Base-by-base conservation (phyloP, 2,888 invertebrate species). In the Desoria tigrina region DNA sequence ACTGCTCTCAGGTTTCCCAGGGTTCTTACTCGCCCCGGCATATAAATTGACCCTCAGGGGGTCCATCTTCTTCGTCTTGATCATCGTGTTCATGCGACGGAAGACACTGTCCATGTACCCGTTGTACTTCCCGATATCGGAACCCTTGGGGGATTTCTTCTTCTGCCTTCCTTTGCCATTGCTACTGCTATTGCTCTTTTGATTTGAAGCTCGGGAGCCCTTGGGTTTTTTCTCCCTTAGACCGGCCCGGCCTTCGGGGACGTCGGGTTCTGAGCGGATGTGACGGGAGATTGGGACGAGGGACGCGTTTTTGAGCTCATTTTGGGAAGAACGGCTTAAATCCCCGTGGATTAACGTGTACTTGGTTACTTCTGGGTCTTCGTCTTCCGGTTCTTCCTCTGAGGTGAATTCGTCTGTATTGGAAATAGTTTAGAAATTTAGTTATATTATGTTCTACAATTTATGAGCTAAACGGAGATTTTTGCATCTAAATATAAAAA, bases 31-130 rank as follows among this genome's bases (percentile, higher is more conserved):
- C 51, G 63, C 63, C 11, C 74, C 74, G 53, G 73, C 70, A 49
- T 70, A 75, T 45, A 75, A 53, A 56, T 75, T 75, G 18, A 75
- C 75, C 21, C 73, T 53, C 1, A 75, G 61, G 2, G 75, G 75
- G 55, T 75, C 75, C 75, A 75, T 75, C 3, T 70, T 60, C 53
- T 75, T 75, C 3, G 63, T 60, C 42, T 69, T 64, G 51, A 75
- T 74, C 60, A 75, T 60, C 16, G 61, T 18, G 32, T 75, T 75
- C 75, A 75, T 75, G 24, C 75, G 50, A 24, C 68, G 67, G 16
- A 75, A 61, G 11, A 75, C 73, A 24, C 70, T 69, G 62, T 75
- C 75, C 70, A 75, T 72, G 61, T 75, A 74, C n/a, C 63, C 66
- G 18, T 66, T 66, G 50, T 66, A 66, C 42, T 66, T 66, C 18